Conservation (phyloP, 1,140 invertebrate species). For the Delia radicum region DNA sequence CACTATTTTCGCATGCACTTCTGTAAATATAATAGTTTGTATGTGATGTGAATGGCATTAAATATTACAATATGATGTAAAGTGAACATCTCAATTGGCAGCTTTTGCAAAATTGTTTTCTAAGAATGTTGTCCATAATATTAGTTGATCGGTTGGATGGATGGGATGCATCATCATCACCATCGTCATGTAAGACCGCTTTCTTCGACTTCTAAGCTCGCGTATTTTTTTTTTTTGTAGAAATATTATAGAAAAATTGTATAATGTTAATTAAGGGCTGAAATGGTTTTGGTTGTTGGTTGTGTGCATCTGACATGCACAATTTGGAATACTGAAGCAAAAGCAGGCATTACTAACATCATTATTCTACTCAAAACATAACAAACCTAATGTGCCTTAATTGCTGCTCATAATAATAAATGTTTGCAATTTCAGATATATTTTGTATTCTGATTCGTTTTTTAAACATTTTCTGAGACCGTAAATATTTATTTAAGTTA, state of each 20-base stretch:
- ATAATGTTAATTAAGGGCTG: conserved; percentile 14
- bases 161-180: not conserved
- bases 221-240: not conserved
- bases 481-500: not conserved
- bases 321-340: not conserved
- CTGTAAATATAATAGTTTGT: not conserved
- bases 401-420: conserved; percentile 22
- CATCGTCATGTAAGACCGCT: not conserved
- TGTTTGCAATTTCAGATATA: not conserved
- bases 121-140: conserved; percentile 15
- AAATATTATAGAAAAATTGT: conserved; percentile 3
- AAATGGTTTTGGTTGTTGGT: not conserved
- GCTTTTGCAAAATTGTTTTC: conserved; percentile 15
- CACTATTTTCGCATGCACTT: not conserved
- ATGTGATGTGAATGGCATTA: not conserved
- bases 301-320: not conserved
- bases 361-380: not conserved
- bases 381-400: conserved; percentile 21
- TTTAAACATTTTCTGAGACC: not conserved
- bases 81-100: conserved; percentile 18
- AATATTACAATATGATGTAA: not conserved
- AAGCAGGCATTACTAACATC: not conserved
- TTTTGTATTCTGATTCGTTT: too few species aligned
- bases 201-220: not conserved
- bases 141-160: not conserved